Base-by-base conservation (phyloP, 2,888 invertebrate genomes). In the Beris chalybata region DNA sequence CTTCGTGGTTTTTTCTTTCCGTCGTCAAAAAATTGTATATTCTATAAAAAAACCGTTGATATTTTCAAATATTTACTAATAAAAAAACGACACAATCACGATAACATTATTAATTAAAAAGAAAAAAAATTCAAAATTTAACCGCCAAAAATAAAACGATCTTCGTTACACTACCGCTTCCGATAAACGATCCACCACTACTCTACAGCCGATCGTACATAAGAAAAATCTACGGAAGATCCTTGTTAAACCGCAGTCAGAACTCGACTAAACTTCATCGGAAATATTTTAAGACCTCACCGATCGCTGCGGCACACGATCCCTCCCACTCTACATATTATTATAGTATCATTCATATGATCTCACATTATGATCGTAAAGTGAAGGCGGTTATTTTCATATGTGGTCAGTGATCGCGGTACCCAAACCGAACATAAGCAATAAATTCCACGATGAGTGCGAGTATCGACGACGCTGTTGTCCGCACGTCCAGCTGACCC, bases 241-340 rank as follows among this genome's bases (percentile, higher is more conserved):
- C 64, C 38, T 65, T 29, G 30, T 45, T 22, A 48, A 44, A 43
- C 52, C 48, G 43, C 65, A 32, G 57, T 65, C 47, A 57, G 65
- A 65, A 30, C 65, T 65, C 65, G 43, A 65, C 65, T 65, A 48
- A 57, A 48, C n/a, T 48, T 50, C 43, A 32, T 53, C 50, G 61
- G 12, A 50, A 52, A 52, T 32, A 22, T 50, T 7, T 52, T 32
- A 12, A 9, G 52, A 61, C 50, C 61, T 52, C 38, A 31, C n/a
- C 58, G n/a, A 32, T n/a, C 58, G 12, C 43, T 30, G n/a, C n/a
- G 30, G 47, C 59, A 59, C 57, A 45, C 30, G 12, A 15, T 38
- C 57, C 22, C 57, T 30, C 45, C 57, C 29, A 32, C 59, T 59
- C 47, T 31, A 45, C n/a, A 29, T 30, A 47, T 48, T 59, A 44